Conservation (phyloP, 2,888 invertebrate genomes). For the Seira musarum region DNA sequence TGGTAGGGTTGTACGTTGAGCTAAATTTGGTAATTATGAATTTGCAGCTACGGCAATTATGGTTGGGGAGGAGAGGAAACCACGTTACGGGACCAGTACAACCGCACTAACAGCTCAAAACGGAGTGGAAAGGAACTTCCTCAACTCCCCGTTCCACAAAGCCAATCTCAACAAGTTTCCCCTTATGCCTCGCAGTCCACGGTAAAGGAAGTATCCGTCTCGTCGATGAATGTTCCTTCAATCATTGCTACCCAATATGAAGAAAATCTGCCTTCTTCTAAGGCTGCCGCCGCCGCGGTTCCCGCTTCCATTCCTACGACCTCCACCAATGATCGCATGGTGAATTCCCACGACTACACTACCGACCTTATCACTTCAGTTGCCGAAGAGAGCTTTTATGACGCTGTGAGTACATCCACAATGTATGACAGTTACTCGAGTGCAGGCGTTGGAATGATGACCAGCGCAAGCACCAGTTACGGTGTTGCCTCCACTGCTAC, state of each 20-base stretch:
- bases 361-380: slow-evolving; percentile 52
- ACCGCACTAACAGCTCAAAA: slow-evolving; percentile 56
- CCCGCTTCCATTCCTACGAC: slow-evolving; percentile 11
- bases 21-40: background rate
- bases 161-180: slow-evolving; percentile 54
- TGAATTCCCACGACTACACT: slow-evolving; percentile 39
- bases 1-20: background rate
- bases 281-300: slow-evolving; percentile 22
- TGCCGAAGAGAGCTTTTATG: slow-evolving; percentile 60
- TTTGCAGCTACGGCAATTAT: slow-evolving; percentile 56
- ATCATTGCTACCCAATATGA: slow-evolving; percentile 57
- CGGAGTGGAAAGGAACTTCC: slow-evolving; percentile 64
- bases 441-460: slow-evolving; percentile 22
- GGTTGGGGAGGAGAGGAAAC: slow-evolving; percentile 61
- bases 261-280: slow-evolving; percentile 22
- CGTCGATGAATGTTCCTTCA: slow-evolving; percentile 60
- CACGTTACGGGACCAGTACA: slow-evolving; percentile 64
- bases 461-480: slow-evolving; percentile 21
- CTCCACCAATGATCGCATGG: slow-evolving; percentile 41
- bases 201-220: slow-evolving; percentile 61
- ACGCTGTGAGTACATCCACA: slow-evolving; percentile 50
- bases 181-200: slow-evolving; percentile 64
- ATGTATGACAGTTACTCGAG: slow-evolving; percentile 44
- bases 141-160: slow-evolving; percentile 54
- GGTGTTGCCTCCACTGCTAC: slow-evolving; percentile 36